These are phyloP conservation scores for Polyergus mexicanus DNA, from an alignment of 1,140 invertebrate species.

Conservation along the genomic window DNA sequence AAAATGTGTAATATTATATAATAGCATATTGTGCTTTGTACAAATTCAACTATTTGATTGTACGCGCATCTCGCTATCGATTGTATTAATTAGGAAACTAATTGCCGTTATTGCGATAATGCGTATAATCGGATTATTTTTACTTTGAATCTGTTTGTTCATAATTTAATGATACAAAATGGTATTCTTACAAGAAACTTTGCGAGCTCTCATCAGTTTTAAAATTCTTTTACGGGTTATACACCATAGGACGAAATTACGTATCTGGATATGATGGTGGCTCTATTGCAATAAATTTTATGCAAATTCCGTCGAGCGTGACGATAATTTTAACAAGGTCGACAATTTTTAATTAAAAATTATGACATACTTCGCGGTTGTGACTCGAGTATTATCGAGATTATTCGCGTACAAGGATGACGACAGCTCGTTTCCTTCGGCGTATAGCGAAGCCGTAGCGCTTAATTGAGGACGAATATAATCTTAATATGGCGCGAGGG, in stretches of 20 bases:
- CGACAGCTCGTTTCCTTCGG: conserved; percentile 24
- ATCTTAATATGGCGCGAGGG: conserved; percentile 59
- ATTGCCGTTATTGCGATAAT: conserved; percentile 7
- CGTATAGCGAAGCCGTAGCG: not conserved
- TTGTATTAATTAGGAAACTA: conserved; percentile 43
- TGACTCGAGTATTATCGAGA: conserved; percentile 42
- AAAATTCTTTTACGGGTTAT: not conserved
- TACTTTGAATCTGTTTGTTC: conserved; percentile 20
- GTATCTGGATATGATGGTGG: not conserved
- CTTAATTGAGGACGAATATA: conserved; percentile 67
- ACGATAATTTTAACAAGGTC: conserved; percentile 19
- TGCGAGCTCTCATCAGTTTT: not conserved
- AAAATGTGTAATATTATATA: conserved; percentile 31
- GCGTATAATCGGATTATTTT: conserved; percentile 46
- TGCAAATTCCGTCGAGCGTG: not conserved
- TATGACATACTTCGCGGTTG: not conserved
- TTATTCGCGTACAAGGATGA: conserved; percentile 20
- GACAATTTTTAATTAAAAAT: conserved; percentile 48
- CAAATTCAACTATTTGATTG: conserved; percentile 31
- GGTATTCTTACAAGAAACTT: not conserved
- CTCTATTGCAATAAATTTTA: not conserved
- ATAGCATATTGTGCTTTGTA: not conserved
- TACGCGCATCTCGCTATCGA: conserved; percentile 1
- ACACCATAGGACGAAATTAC: not conserved
- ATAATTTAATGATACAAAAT: not conserved